Conservation (phyloP, 2,888 invertebrate species). For the Microctonus brassicae region DNA sequence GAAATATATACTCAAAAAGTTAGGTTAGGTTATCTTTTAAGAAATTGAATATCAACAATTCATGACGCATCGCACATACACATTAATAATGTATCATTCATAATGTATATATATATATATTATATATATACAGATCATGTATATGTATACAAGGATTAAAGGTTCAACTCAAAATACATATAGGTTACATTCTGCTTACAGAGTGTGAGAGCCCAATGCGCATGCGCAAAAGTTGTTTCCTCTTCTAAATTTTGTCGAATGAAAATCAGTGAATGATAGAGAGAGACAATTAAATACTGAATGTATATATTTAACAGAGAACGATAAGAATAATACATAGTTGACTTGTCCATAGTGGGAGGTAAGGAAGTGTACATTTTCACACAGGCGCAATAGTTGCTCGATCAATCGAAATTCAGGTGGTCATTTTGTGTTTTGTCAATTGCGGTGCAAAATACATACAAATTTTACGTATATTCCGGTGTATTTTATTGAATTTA, state of each 20-base stretch:
- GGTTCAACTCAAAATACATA: no score
- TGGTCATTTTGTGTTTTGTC: constrained; percentile 35
- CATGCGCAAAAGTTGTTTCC: neutral
- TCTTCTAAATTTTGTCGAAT: neutral
- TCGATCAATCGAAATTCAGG: constrained; percentile 48
- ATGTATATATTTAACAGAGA: no score
- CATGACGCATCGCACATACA: neutral
- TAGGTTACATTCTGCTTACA: no score
- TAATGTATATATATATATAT: neutral
- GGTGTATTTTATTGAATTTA: neutral
- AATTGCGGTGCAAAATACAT: neutral
- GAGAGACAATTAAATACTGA: no score
- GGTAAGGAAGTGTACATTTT: neutral
- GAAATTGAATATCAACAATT: neutral
- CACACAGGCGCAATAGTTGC: constrained; percentile 39
- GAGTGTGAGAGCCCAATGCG: no score
- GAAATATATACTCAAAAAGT: neutral
- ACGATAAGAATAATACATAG: neutral
- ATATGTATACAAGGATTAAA: no score
- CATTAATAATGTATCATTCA: neutral
- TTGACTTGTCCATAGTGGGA: neutral
- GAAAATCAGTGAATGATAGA: neutral
- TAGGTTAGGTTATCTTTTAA: neutral
- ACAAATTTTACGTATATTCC: neutral
- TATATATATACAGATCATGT: neutral